Conservation (phyloP, 2,113 vertebrate species). For the Triplophysa tibetana region DNA sequence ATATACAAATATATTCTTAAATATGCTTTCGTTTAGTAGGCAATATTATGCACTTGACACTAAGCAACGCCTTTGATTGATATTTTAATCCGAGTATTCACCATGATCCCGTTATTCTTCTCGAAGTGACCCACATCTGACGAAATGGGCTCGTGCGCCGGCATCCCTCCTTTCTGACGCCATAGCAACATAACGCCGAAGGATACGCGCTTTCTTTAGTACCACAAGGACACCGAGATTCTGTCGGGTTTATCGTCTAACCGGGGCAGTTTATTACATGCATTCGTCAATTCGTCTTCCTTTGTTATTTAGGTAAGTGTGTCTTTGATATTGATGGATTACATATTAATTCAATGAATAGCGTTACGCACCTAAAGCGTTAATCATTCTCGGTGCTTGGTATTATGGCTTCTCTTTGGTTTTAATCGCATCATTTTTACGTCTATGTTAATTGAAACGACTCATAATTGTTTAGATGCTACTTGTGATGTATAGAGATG, state of each 20-base stretch:
- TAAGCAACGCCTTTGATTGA: neutral
- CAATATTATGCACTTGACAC: neutral
- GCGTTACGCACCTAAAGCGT: neutral
- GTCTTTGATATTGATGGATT: neutral
- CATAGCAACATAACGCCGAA: constrained; percentile 34
- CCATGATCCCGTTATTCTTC: constrained; percentile 2
- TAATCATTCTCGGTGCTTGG: neutral
- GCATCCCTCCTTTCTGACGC: constrained; percentile 28
- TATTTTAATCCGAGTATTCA: neutral
- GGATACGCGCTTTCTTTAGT: constrained; percentile 15
- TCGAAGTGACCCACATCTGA: constrained; percentile 34
- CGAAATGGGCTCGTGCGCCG: constrained; percentile 11
- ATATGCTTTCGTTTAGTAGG: neutral
- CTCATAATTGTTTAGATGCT: neutral
- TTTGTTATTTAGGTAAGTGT: constrained; percentile 15
- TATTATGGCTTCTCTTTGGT: neutral
- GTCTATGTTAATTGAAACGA: neutral
- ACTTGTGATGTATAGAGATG: neutral
- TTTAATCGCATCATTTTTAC: neutral
- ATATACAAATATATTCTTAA: neutral
- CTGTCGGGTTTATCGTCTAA: neutral
- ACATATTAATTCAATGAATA: neutral
- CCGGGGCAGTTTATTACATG: neutral
- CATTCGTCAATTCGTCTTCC: neutral
- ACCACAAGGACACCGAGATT: constrained; percentile 4